phyloP scores from a whole-genome alignment of 2,888 invertebrate genomes.

The Heterodera filipjevi region DNA sequence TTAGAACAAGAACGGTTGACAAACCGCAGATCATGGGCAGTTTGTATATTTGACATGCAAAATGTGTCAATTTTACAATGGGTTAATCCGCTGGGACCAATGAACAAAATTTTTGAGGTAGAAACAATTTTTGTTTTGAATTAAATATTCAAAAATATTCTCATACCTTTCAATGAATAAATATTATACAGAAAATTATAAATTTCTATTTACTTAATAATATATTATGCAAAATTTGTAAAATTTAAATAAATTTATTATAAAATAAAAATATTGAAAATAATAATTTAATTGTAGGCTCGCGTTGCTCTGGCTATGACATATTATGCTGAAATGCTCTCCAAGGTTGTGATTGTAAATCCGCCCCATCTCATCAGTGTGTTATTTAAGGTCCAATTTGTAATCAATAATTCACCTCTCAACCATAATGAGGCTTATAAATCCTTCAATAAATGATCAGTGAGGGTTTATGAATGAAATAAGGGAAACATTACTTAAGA shows the following conservation, averaged over 20 bases:
- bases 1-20: background rate
- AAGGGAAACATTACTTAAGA: no score
- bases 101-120: constrained; percentile 5
- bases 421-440: no score
- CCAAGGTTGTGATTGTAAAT: constrained; percentile 17
- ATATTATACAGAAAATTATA: no score
- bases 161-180: no score
- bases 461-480: background rate
- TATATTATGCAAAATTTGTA: no score
- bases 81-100: constrained; percentile 1
- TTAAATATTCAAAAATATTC: no score
- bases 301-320: constrained; percentile 17
- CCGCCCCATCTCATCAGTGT: constrained; percentile 9
- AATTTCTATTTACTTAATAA: no score
- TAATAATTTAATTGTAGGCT: background rate
- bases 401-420: no score
- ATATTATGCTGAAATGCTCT: constrained; percentile 24
- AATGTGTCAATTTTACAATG: constrained; percentile 6
- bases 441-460: background rate
- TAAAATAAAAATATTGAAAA: no score
- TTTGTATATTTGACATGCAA: constrained; percentile 11
- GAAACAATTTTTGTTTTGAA: background rate
- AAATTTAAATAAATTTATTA: no score
- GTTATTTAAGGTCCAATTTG: constrained; percentile 25
- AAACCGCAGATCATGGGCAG: background rate